Evolutionary conservation across 2,888 invertebrate species (phyloP), one percentile per base, ranked within the genome.

Genomic region (Homarus gammarus): DNA sequence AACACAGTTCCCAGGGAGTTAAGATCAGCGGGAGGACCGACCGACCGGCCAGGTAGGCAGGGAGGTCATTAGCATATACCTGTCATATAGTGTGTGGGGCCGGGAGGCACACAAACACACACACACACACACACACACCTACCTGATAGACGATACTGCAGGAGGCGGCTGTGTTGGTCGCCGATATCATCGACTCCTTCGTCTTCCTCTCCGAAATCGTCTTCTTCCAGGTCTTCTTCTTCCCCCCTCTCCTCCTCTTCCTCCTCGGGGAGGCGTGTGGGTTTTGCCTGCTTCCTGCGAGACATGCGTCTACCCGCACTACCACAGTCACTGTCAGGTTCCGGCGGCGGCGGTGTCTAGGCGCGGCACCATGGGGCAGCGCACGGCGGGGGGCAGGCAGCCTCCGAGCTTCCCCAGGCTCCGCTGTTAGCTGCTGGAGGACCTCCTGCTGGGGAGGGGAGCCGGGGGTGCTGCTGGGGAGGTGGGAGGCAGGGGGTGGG

Each of bases 201-300:
- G 36, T 36, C 75, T 40, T 64, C 64, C 40, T 68, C 68, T 38
- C 31, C 40, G 10, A 49, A 49, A 15, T 73, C 73, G 22, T 36
- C 73, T 5, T n/a, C 73, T 0, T 73, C 61, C 38, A 33, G 49
- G 68, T 56, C 31, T 15, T n/a, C 82, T 18, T 44, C n/a, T 8
- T 33, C 49, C 44, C n/a, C 70, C 33, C 3, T 51, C 27, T 77
- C 77, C 75, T 84, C 77, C 84, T 64, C 61, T 33, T 84, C 84
- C 44, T 77, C 84, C 64, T 84, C 84, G 64, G 84, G 33, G 56
- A 84, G 73, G 73, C 84, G 84, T 40, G 84, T 73, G 27, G 84
- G 84, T 38, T 77, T 84, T n/a, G 84, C 77, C 64, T 84, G 84
- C 84, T 84, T 84, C 64, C 84, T 84, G 38, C 84, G 75, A 40